Percentiles rank a stretch among this genome's conserved stretches.
These are phyloP conservation scores for Coilia nasus DNA, from an alignment of 2,797 vertebrate genomes.

Conservation along the genomic window DNA sequence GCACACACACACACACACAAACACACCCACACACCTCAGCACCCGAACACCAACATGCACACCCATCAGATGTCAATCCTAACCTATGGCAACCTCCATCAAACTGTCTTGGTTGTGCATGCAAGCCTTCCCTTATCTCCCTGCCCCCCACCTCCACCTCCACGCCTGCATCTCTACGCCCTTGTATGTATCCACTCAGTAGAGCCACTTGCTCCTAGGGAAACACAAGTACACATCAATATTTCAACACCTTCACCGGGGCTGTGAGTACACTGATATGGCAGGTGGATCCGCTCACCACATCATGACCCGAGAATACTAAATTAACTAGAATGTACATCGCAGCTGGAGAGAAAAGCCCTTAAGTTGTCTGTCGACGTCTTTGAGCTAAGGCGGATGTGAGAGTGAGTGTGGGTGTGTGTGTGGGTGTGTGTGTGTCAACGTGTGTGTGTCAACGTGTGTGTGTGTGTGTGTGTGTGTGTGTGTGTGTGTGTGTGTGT, in stretches of 20 bases:
- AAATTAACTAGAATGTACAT: slow-evolving; percentile 34
- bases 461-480: background rate
- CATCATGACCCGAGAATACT: slow-evolving; percentile 26
- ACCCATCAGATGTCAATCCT: background rate
- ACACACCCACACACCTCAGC: background rate
- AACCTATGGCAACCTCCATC: background rate
- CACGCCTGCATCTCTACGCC: background rate
- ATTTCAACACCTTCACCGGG: slow-evolving; percentile 34
- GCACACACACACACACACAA: slow-evolving; percentile 28
- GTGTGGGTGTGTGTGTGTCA: background rate
- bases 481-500: background rate
- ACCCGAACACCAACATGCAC: slow-evolving; percentile 8
- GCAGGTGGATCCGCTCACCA: slow-evolving; percentile 19
- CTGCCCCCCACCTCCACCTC: background rate
- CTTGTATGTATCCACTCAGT: background rate
- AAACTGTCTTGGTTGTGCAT: background rate
- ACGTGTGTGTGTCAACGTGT: background rate
- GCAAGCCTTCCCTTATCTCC: background rate
- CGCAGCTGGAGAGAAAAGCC: slow-evolving; percentile 13
- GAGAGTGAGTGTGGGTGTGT: background rate
- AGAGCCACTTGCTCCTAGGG: slow-evolving; percentile 21
- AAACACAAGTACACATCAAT: slow-evolving; percentile 33
- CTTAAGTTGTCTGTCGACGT: background rate
- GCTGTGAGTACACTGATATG: slow-evolving; percentile 41
- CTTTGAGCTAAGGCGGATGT: background rate